phyloP scores from a whole-genome alignment of 2,113 vertebrate genomes.

The Cynopterus brachyotis region DNA sequence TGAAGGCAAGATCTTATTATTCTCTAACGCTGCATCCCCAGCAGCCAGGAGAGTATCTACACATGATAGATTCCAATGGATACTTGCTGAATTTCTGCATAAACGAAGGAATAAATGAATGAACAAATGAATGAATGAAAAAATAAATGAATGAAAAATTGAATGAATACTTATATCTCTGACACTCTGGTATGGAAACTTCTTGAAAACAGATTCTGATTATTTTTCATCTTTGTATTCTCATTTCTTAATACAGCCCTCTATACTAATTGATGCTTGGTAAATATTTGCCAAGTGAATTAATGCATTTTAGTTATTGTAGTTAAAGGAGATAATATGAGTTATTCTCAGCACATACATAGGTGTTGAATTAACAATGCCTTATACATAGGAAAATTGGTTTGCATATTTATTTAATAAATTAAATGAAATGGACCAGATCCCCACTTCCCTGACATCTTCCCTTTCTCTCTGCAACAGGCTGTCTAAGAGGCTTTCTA shows the following conservation, averaged over 20 bases:
- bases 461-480: neutral
- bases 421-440: neutral
- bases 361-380: slow-evolving; percentile 23
- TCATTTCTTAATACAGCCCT: neutral
- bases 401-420: slow-evolving; percentile 14
- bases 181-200: neutral
- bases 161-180: neutral
- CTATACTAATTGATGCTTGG: neutral
- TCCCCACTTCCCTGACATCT: neutral
- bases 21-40: neutral
- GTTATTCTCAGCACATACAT: neutral
- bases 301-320: slow-evolving; percentile 36
- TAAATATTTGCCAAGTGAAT: slow-evolving; percentile 52
- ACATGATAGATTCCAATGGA: neutral
- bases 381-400: neutral
- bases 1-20: neutral
- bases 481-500: neutral
- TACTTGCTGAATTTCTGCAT: neutral
- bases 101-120: neutral
- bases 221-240: neutral
- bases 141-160: neutral
- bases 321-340: neutral
- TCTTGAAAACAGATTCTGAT: neutral
- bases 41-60: neutral
- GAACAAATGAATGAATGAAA: neutral